A percentile compares a stretch with the other conserved stretches of the same genome.
Conservation (phyloP, 1,140 invertebrate species). For the Drosophila bocqueti region DNA sequence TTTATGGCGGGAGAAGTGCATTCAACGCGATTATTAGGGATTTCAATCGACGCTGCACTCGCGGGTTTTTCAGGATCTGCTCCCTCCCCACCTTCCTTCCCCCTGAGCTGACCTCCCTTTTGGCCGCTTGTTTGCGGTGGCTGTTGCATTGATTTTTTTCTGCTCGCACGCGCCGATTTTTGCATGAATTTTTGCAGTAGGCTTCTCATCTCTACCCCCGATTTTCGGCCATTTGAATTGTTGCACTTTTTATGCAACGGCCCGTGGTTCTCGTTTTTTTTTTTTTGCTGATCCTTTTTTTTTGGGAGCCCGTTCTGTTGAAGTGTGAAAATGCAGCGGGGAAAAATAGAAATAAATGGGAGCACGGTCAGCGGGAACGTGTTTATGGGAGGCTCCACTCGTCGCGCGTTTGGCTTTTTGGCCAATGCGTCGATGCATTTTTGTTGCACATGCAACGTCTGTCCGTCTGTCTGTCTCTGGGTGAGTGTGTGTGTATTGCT, state of each 20-base stretch:
- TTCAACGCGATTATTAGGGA: constrained; percentile 81
- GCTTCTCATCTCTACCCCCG: constrained; percentile 34
- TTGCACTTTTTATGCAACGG: constrained; percentile 79
- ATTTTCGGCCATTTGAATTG: constrained; percentile 73
- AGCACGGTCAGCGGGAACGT: constrained; percentile 53
- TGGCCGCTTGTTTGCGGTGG: constrained; percentile 75
- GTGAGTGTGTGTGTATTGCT: neutral
- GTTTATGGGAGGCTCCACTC: constrained; percentile 45
- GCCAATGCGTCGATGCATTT: constrained; percentile 70
- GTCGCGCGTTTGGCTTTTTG: constrained; percentile 46
- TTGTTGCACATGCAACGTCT: constrained; percentile 75
- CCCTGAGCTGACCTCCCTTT: constrained; percentile 1
- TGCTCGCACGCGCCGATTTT: constrained; percentile 57
- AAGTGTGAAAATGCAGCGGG: constrained; percentile 77
- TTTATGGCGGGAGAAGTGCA: constrained; percentile 58
- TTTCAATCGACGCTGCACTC: constrained; percentile 79
- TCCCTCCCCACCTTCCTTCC: too few species aligned
- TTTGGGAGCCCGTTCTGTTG: constrained; percentile 42
- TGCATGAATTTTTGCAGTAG: constrained; percentile 80
- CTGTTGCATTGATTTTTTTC: constrained; percentile 56
- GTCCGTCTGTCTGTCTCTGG: constrained; percentile 11
- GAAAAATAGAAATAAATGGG: constrained; percentile 44
- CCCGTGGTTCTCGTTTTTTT: constrained; percentile 33
- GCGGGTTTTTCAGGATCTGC: constrained; percentile 12
- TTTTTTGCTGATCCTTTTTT: neutral